phyloP scores from a whole-genome alignment of 2,888 invertebrate species.

The Tyria jacobaeae region DNA sequence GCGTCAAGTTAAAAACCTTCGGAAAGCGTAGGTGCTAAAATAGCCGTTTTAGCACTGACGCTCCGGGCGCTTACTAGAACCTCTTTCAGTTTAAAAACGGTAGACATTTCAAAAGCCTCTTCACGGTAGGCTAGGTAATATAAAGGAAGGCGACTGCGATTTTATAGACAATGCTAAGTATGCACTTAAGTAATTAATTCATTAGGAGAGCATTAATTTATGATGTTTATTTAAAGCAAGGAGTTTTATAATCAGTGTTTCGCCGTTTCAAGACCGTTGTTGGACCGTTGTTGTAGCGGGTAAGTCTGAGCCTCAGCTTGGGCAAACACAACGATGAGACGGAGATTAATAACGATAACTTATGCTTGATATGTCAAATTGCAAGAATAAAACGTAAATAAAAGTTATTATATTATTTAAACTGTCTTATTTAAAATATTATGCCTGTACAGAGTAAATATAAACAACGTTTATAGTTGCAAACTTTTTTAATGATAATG shows the following conservation, averaged over 20 bases:
- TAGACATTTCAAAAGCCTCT: slow-evolving; percentile 32
- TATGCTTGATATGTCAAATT: background rate
- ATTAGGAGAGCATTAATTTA: background rate
- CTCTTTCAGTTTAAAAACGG: slow-evolving; percentile 24
- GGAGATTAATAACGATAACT: background rate
- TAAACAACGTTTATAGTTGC: background rate
- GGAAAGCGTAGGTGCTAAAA: slow-evolving; percentile 27
- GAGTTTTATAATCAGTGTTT: background rate
- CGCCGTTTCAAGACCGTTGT: too few species aligned
- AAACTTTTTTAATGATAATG: too few species aligned
- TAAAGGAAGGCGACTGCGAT: slow-evolving; percentile 1
- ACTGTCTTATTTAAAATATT: too few species aligned
- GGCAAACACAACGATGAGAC: too few species aligned
- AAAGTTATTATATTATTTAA: background rate
- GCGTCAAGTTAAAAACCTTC: slow-evolving; percentile 19
- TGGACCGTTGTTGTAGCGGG: too few species aligned
- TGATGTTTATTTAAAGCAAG: background rate
- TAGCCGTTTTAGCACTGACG: slow-evolving; percentile 38
- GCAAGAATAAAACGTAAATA: background rate
- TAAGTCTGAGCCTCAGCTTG: too few species aligned
- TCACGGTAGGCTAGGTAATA: slow-evolving; percentile 18
- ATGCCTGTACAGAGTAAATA: too few species aligned
- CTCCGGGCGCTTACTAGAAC: slow-evolving; percentile 29
- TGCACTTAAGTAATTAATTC: background rate
- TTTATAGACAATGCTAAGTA: slow-evolving; percentile 12